These are phyloP conservation scores for Lethenteron camtschaticum DNA, from an alignment of 2,113 vertebrate species.

Conservation along the genomic window DNA sequence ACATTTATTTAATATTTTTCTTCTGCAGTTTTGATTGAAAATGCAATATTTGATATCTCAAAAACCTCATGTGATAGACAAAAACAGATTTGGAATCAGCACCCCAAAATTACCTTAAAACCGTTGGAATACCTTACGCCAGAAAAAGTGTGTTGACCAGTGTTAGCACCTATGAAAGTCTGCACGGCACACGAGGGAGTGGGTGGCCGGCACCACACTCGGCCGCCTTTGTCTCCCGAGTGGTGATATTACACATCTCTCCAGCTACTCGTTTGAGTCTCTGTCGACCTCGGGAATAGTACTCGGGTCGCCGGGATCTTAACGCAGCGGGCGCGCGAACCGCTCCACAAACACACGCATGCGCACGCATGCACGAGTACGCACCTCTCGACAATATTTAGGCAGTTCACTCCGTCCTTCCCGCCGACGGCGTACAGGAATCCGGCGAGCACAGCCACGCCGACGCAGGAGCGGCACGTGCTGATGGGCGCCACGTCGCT, in stretches of 20 bases:
- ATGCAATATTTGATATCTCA: too few species aligned
- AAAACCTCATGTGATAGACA: too few species aligned
- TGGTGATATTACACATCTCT: not conserved
- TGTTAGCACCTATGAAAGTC: too few species aligned
- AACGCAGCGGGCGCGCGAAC: too few species aligned
- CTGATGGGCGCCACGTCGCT: constrained; percentile 93
- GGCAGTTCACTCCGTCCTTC: constrained; percentile 90
- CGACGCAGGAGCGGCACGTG: constrained; percentile 89
- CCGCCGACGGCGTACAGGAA: constrained; percentile 98
- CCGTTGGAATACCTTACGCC: too few species aligned
- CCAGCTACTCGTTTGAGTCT: not conserved
- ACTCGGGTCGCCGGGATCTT: not conserved
- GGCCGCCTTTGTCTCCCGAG: constrained; percentile 1
- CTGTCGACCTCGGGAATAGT: constrained; percentile 3
- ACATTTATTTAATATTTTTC: too few species aligned
- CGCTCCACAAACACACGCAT: not conserved
- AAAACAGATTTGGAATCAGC: too few species aligned
- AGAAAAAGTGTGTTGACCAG: too few species aligned
- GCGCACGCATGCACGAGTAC: too few species aligned
- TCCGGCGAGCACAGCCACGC: constrained; percentile 87
- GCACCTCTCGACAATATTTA: constrained; percentile 90
- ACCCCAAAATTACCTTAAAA: too few species aligned
- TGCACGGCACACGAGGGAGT: not conserved
- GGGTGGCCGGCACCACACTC: not conserved
- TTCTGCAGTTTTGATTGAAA: too few species aligned